Conservation (phyloP, 2,888 invertebrate genomes). For the Diabrotica balteata region DNA sequence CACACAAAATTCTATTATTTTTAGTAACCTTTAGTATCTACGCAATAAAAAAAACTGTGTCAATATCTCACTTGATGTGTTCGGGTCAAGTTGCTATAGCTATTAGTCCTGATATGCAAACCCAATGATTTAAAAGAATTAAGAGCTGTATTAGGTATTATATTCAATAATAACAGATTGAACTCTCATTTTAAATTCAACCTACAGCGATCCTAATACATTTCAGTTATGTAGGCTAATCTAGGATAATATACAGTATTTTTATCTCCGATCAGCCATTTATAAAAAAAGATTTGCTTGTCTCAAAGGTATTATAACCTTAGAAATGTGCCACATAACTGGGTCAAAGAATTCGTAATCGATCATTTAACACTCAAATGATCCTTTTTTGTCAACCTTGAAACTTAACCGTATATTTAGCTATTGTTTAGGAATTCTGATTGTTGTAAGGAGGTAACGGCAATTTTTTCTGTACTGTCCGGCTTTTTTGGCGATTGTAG, state of each 20-base stretch:
- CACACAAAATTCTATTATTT: no score
- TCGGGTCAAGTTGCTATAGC: no score
- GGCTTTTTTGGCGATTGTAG: no score
- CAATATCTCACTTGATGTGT: no score
- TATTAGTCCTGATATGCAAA: no score
- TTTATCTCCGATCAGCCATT: slow-evolving; percentile 16
- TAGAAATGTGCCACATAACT: slow-evolving; percentile 28
- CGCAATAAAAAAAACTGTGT: no score
- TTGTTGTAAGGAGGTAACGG: no score
- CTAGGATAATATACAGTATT: slow-evolving; percentile 12
- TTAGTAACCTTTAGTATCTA: no score
- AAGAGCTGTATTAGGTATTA: neutral
- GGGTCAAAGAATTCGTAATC: slow-evolving; percentile 29
- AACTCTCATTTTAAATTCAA: neutral
- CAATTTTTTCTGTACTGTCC: no score
- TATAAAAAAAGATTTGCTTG: slow-evolving; percentile 2
- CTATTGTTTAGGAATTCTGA: no score
- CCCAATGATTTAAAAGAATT: neutral
- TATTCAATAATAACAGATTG: no score
- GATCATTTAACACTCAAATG: slow-evolving; percentile 26
- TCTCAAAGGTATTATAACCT: slow-evolving; percentile 9
- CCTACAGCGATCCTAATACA: neutral
- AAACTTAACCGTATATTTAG: neutral
- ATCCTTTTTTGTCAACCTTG: slow-evolving; percentile 19
- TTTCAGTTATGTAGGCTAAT: slow-evolving; percentile 16